A percentile compares a stretch with the other conserved stretches of the same genome.
These are phyloP conservation scores for Zoanthus sansibaricus DNA, from an alignment of 92 coral and sea anemone genomes.

Conservation along the genomic window DNA sequence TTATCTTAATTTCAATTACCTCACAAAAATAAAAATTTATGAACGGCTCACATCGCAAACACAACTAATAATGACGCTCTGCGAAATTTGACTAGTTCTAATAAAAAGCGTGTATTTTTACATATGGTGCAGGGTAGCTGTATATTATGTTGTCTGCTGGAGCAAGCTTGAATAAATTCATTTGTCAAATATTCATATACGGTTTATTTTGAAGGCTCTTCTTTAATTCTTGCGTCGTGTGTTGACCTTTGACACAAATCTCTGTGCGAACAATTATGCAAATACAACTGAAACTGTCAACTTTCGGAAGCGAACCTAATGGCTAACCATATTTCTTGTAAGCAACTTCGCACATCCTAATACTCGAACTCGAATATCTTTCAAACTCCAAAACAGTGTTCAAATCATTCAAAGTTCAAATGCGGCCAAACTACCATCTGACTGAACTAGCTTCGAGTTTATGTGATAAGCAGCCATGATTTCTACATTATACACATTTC, in stretches of 20 bases:
- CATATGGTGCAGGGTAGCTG: background rate
- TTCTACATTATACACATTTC: too few relatives aligned
- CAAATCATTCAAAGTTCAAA: too few relatives aligned
- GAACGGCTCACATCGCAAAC: background rate
- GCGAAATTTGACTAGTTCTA: background rate
- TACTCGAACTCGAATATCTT: too few relatives aligned
- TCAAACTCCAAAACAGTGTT: too few relatives aligned
- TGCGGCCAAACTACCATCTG: too few relatives aligned
- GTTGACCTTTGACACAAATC: background rate
- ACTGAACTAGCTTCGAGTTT: too few relatives aligned
- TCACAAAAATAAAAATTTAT: background rate
- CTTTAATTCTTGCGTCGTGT: slow-evolving; percentile 1
- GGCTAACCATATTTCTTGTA: too few relatives aligned
- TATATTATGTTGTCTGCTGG: background rate
- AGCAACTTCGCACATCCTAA: too few relatives aligned
- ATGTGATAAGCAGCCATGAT: too few relatives aligned
- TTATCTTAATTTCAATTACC: background rate
- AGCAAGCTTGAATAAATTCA: slow-evolving; percentile 15
- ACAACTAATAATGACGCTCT: background rate
- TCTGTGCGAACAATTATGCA: background rate
- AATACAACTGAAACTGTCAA: background rate
- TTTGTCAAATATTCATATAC: background rate
- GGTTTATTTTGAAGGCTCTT: slow-evolving; percentile 9
- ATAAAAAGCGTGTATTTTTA: background rate
- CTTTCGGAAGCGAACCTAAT: too few relatives aligned